Percentiles rank a stretch among this genome's conserved stretches.
Evolutionary conservation across 92 coral and sea anemone species (phyloP).

Genomic region (Porites evermanni): DNA sequence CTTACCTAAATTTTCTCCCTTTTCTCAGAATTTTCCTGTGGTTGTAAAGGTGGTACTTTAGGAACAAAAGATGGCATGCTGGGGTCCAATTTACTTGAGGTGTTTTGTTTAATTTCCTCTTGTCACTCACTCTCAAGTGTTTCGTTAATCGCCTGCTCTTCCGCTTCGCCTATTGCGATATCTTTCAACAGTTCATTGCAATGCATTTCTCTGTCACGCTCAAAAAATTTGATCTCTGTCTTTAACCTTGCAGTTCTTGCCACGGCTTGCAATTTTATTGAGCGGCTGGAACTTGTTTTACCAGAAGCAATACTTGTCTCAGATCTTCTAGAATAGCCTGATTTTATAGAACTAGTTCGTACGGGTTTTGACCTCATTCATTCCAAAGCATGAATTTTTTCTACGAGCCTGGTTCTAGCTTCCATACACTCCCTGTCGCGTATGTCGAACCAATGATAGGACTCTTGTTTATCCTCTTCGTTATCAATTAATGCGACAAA

Average conservation of each 20-base stretch:
- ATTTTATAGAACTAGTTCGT: background rate
- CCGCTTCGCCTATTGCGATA: too few relatives aligned
- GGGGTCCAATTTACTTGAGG: background rate
- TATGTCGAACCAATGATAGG: conserved; percentile 15
- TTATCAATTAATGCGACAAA: conserved; percentile 15
- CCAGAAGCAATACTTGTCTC: background rate
- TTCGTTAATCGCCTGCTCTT: too few relatives aligned
- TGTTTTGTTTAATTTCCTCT: too few relatives aligned
- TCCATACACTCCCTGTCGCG: conserved; percentile 17
- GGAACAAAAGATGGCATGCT: background rate
- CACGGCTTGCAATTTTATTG: conserved; percentile 7
- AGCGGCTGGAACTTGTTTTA: conserved; percentile 8
- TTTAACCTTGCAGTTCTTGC: conserved; percentile 4
- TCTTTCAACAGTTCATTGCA: too few relatives aligned
- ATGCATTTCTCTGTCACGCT: too few relatives aligned
- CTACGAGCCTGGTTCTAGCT: conserved; percentile 7
- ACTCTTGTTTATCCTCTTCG: background rate
- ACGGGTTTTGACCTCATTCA: background rate
- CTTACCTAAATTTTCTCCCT: too few relatives aligned
- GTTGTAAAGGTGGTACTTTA: background rate
- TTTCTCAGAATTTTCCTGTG: background rate
- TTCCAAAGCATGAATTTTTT: background rate
- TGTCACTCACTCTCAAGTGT: too few relatives aligned
- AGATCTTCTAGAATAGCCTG: conserved; percentile 6
- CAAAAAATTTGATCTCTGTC: too few relatives aligned